Conservation (phyloP, 2,797 vertebrate genomes). For the Nannoperca obscura region DNA sequence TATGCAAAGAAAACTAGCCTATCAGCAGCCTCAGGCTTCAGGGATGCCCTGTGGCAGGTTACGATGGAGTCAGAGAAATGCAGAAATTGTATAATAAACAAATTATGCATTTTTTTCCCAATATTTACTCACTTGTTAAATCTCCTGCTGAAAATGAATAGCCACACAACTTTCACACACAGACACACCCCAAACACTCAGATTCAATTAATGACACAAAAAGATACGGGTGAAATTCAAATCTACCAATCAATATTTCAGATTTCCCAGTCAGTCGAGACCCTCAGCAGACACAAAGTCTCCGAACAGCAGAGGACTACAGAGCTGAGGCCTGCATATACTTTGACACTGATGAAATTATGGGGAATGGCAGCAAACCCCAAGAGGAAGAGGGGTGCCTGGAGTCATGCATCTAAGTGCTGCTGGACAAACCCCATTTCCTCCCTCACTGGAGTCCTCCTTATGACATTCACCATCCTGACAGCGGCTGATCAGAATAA, state of each 20-base stretch:
- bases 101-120: slow-evolving; percentile 5
- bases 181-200: slow-evolving; percentile 15
- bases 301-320: slow-evolving; percentile 70
- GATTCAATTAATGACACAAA: slow-evolving; percentile 39
- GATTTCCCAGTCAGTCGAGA: slow-evolving; percentile 63
- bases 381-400: slow-evolving; percentile 66
- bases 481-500: slow-evolving; percentile 80
- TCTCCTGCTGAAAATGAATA: slow-evolving; percentile 11
- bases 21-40: no score
- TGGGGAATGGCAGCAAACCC: slow-evolving; percentile 75
- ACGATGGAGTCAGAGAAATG: slow-evolving; percentile 1
- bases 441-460: slow-evolving; percentile 51
- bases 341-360: slow-evolving; percentile 84
- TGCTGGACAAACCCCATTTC: slow-evolving; percentile 71
- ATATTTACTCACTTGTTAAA: slow-evolving; percentile 5
- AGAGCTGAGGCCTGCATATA: slow-evolving; percentile 74
- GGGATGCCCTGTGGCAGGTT: no score
- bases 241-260: slow-evolving; percentile 51
- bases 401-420: slow-evolving; percentile 80
- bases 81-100: background rate
- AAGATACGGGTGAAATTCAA: slow-evolving; percentile 39
- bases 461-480: slow-evolving; percentile 71
- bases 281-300: slow-evolving; percentile 63
- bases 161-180: background rate
- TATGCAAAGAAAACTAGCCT: no score